Percentiles rank a stretch among this genome's conserved stretches.
phyloP scores from a whole-genome alignment of 2,888 invertebrate species.

The Mimachlamys varia region DNA sequence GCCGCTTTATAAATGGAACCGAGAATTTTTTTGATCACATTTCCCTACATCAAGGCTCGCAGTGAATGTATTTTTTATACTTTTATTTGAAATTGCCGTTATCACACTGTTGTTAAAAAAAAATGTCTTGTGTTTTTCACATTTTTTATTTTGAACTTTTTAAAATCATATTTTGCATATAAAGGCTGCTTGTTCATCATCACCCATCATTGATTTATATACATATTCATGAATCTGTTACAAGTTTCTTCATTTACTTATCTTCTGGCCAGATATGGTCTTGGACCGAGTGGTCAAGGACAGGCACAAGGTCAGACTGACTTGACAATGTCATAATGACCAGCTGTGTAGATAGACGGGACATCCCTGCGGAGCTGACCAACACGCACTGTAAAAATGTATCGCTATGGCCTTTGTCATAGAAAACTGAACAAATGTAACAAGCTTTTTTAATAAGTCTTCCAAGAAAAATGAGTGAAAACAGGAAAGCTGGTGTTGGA shows the following conservation, averaged over 20 bases:
- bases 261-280: neutral
- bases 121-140: neutral
- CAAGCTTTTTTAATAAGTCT: neutral
- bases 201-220: neutral
- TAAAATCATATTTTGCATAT: neutral
- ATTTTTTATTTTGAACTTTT: neutral
- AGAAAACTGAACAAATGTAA: neutral
- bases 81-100: neutral
- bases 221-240: slow-evolving; percentile 5
- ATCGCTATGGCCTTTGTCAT: neutral
- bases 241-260: neutral
- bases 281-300: neutral
- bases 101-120: neutral
- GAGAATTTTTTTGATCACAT: neutral
- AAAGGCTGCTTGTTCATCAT: slow-evolving; percentile 5
- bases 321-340: neutral
- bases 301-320: neutral
- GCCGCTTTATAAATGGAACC: too few species aligned
- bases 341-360: neutral
- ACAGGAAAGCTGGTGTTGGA: neutral
- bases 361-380: neutral
- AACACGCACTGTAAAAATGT: neutral
- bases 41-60: neutral
- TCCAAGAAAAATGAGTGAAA: neutral
- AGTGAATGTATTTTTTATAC: slow-evolving; percentile 3